A percentile compares a stretch with the other conserved stretches of the same genome.
Conservation (phyloP, 2,797 vertebrate genomes). For the Onychomys leucogaster region DNA sequence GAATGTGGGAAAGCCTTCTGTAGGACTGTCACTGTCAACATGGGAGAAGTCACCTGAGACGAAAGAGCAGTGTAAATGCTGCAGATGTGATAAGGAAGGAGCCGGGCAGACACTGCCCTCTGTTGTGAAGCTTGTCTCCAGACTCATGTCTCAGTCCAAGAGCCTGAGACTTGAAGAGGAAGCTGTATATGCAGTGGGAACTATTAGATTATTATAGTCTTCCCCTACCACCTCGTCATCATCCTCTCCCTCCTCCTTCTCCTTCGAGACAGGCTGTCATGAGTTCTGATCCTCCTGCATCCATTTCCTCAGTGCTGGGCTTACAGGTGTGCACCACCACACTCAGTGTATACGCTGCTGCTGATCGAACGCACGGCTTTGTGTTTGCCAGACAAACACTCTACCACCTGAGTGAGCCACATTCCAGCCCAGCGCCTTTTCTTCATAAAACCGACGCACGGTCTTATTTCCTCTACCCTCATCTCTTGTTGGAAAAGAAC, state of each 20-base stretch:
- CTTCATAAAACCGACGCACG: background rate
- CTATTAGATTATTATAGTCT: background rate
- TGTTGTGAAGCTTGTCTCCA: background rate
- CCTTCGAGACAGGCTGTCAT: background rate
- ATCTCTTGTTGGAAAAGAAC: background rate
- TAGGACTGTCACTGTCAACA: background rate
- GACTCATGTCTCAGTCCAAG: background rate
- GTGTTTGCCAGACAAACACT: background rate
- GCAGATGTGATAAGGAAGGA: no score
- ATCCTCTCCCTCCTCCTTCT: background rate
- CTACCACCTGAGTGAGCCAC: background rate
- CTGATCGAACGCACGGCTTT: background rate
- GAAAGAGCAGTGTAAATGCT: background rate
- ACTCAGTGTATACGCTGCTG: no score
- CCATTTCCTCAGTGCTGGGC: background rate
- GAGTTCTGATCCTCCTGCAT: background rate
- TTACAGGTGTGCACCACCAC: background rate
- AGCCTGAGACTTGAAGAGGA: background rate
- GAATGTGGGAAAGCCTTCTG: conserved; percentile 28
- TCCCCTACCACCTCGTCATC: background rate
- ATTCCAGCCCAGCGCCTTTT: background rate
- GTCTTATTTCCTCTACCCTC: background rate
- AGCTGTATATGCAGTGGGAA: accelerated
- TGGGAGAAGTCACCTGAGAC: background rate
- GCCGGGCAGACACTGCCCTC: accelerated